Evolutionary conservation across 2,113 vertebrate genomes (phyloP).

Genomic region (Lagopus muta): DNA sequence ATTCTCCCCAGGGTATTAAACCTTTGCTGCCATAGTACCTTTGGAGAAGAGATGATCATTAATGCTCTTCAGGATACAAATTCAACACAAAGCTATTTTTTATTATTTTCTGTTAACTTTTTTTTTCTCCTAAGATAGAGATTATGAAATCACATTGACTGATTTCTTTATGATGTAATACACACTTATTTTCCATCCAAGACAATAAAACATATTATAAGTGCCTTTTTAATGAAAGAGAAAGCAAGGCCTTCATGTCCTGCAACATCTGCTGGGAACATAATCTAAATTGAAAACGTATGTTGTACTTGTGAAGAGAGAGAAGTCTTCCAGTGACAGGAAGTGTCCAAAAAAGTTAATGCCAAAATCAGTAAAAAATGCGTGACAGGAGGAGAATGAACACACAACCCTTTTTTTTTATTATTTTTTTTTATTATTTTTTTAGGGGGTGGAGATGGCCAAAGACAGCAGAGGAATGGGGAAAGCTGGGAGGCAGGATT

Average conservation of each 20-base stretch:
- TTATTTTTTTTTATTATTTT: background rate
- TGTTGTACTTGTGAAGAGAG: conserved; percentile 34
- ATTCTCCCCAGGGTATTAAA: background rate
- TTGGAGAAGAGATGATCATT: background rate
- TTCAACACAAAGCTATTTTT: background rate
- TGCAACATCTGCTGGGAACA: conserved; percentile 72
- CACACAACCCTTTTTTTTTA: background rate
- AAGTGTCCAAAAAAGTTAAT: conserved; percentile 63
- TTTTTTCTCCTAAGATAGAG: background rate
- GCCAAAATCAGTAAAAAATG: conserved; percentile 56
- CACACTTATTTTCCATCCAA: conserved; percentile 58
- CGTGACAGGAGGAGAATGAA: conserved; percentile 51
- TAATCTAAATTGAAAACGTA: conserved; percentile 77
- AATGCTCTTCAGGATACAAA: background rate
- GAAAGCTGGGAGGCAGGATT: background rate
- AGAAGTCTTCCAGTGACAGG: conserved; percentile 56
- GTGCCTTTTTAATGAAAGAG: conserved; percentile 68
- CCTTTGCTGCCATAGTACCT: background rate
- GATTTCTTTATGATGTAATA: conserved; percentile 52
- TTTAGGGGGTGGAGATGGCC: background rate
- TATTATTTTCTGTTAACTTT: background rate
- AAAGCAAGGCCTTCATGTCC: conserved; percentile 65
- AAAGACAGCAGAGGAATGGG: background rate
- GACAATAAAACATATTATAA: conserved; percentile 51
- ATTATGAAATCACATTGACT: conserved; percentile 37